A percentile compares a stretch with the other conserved stretches of the same genome.
These are phyloP conservation scores for Agelastica alni DNA, from an alignment of 2,888 invertebrate genomes.

Conservation along the genomic window DNA sequence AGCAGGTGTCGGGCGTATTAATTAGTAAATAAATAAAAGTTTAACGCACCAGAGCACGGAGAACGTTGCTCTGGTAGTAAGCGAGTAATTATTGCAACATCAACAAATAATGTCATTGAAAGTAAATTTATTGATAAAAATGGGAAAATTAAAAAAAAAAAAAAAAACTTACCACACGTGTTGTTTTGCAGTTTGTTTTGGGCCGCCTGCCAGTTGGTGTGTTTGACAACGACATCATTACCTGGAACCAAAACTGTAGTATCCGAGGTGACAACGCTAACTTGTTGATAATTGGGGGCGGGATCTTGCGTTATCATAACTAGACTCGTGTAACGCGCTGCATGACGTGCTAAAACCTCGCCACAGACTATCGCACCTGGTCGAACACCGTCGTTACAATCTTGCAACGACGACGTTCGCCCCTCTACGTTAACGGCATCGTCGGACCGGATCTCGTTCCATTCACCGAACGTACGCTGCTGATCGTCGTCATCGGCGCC, in stretches of 20 bases:
- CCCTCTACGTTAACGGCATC: conserved; percentile 49
- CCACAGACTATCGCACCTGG: conserved; percentile 53
- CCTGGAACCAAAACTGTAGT: conserved; percentile 71
- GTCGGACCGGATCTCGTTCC: conserved; percentile 49
- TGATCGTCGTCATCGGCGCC: conserved; percentile 13
- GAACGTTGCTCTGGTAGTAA: too few species aligned
- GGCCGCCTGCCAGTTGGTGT: conserved; percentile 65
- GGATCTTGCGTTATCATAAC: conserved; percentile 85
- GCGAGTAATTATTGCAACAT: not conserved
- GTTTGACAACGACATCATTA: conserved; percentile 65
- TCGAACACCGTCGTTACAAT: conserved; percentile 56
- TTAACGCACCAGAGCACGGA: too few species aligned
- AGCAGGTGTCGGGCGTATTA: too few species aligned
- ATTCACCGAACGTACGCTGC: conserved; percentile 20
- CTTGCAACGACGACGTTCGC: conserved; percentile 46
- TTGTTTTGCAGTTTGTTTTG: conserved; percentile 21
- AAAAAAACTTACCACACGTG: conserved; percentile 28
- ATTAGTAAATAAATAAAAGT: too few species aligned
- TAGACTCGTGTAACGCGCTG: conserved; percentile 81
- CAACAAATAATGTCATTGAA: not conserved
- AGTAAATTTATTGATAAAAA: not conserved
- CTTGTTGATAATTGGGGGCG: conserved; percentile 60
- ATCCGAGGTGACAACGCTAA: conserved; percentile 76
- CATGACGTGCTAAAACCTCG: conserved; percentile 49
- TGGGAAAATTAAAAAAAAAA: too few species aligned